Evolutionary conservation across 2,888 invertebrate species (phyloP).

Genomic region (Synanthedon tipuliformis): DNA sequence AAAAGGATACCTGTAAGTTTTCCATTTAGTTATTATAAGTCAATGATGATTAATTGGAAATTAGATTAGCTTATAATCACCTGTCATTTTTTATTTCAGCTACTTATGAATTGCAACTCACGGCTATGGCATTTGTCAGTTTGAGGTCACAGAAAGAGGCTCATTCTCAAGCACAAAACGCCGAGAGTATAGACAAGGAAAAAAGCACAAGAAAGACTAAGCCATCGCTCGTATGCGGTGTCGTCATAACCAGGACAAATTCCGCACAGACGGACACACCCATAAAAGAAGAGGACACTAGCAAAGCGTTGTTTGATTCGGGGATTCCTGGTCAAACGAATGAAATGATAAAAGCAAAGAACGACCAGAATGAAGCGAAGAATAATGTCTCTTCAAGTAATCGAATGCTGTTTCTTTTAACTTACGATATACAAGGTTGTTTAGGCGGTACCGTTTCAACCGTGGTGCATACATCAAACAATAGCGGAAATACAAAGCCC

Average conservation of each 20-base stretch:
- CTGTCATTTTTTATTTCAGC: conserved; percentile 25
- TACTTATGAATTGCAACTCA: conserved; percentile 51
- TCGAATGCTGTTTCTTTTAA: conserved; percentile 71
- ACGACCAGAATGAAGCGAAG: conserved; percentile 80
- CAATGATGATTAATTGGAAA: neutral
- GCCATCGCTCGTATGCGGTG: conserved; percentile 53
- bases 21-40: neutral
- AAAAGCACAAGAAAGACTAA: conserved; percentile 37
- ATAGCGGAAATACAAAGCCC: conserved; percentile 62
- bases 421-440: conserved; percentile 78
- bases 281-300: conserved; percentile 43
- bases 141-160: conserved; percentile 47
- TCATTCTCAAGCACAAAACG: conserved; percentile 40
- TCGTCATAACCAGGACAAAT: conserved; percentile 44
- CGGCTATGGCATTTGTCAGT: conserved; percentile 59
- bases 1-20: conserved; percentile 58
- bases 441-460: conserved; percentile 54
- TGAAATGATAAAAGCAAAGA: conserved; percentile 77
- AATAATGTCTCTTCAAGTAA: conserved; percentile 46
- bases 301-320: conserved; percentile 53
- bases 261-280: conserved; percentile 34
- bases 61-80: neutral
- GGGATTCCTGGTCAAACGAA: conserved; percentile 37
- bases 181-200: conserved; percentile 46
- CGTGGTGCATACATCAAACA: conserved; percentile 51